A percentile compares a stretch with the other conserved stretches of the same genome.
Evolutionary conservation across 2,888 invertebrate species (phyloP).

Genomic region (Nowickia ferox): DNA sequence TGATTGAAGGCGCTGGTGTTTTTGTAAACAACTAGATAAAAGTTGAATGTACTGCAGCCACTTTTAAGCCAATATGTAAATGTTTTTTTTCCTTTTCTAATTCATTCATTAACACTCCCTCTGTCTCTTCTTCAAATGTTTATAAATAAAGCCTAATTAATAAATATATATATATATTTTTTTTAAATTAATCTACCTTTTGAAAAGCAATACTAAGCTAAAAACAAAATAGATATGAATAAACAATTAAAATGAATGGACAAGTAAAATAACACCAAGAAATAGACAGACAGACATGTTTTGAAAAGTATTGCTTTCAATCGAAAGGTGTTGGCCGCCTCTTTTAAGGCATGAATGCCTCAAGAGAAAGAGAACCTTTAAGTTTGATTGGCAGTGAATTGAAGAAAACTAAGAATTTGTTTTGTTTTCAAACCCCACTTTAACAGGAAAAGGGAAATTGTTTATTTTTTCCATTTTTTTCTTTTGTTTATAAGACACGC

Average conservation of each 20-base stretch:
- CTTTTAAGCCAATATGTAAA: too few relatives aligned
- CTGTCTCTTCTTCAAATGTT: not conserved
- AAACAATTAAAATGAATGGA: slow-evolving; percentile 26
- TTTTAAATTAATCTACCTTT: slow-evolving; percentile 33
- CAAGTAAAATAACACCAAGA: not conserved
- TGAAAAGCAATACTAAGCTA: not conserved
- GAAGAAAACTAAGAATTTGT: not conserved
- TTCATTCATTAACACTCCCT: not conserved
- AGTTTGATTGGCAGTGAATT: not conserved
- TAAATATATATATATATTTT: too few relatives aligned
- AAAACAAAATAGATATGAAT: slow-evolving; percentile 18
- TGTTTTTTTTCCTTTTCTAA: too few relatives aligned
- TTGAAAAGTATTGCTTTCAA: slow-evolving; percentile 19
- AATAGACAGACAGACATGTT: not conserved
- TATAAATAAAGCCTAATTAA: too few relatives aligned
- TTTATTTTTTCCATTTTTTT: slow-evolving; percentile 17
- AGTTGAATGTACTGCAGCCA: too few relatives aligned
- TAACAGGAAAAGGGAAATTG: slow-evolving; percentile 70
- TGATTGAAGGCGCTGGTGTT: slow-evolving; percentile 20
- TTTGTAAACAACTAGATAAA: not conserved
- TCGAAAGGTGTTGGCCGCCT: slow-evolving; percentile 35
- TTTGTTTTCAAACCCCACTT: slow-evolving; percentile 49
- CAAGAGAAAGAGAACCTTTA: slow-evolving; percentile 4
- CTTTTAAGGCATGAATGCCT: slow-evolving; percentile 3
- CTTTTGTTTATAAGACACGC: not conserved